phyloP scores from a whole-genome alignment of 2,113 vertebrate species.

The Pelusios castaneus region DNA sequence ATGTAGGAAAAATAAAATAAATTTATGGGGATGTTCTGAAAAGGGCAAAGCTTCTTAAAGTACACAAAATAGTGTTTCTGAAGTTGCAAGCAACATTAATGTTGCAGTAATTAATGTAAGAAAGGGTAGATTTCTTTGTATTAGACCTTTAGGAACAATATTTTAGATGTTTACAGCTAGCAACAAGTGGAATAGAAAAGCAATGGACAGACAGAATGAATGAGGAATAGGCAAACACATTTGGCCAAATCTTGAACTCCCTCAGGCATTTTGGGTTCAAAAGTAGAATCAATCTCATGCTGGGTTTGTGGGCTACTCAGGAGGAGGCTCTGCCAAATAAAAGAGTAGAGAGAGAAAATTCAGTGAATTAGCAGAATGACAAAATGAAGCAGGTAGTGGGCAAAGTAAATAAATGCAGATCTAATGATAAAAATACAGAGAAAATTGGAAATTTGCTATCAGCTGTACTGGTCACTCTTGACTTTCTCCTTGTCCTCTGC shows the following conservation, averaged over 20 bases:
- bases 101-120: neutral
- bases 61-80: neutral
- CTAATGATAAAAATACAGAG: too few species aligned
- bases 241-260: neutral
- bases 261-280: neutral
- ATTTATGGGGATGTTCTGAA: neutral
- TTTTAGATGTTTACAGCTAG: neutral
- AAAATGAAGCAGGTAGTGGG: accelerated
- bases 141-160: neutral
- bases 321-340: neutral
- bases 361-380: accelerated
- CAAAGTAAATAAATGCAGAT: accelerated
- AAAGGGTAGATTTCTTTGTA: neutral
- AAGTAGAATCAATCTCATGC: neutral
- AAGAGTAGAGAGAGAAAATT: neutral
- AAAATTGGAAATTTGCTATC: too few species aligned
- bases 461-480: too few species aligned
- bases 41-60: neutral
- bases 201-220: neutral
- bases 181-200: neutral
- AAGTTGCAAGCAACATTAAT: neutral
- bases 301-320: neutral
- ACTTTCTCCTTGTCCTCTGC: too few species aligned
- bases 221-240: accelerated
- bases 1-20: neutral